Evolutionary conservation across 53 echinoderm and acorn worm species (phyloP).

Genomic region (Henricia sp.): DNA sequence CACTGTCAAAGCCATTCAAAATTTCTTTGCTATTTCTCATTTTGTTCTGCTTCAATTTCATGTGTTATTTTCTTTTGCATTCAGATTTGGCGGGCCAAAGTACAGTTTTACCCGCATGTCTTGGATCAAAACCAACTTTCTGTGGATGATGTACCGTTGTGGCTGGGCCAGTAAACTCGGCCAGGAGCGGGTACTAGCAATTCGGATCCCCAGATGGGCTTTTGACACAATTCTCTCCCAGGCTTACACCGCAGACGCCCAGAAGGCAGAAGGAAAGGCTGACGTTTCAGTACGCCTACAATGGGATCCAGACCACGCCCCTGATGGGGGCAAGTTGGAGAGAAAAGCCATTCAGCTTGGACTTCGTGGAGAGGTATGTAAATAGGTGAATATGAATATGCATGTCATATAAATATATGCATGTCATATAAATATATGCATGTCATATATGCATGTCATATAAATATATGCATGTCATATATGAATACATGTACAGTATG

Average conservation of each 20-base stretch:
- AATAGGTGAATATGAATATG: too few species aligned
- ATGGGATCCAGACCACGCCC: constrained; percentile 84
- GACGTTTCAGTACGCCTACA: constrained; percentile 70
- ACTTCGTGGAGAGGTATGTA: constrained; percentile 71
- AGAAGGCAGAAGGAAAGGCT: constrained; percentile 56
- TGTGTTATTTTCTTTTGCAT: too few species aligned
- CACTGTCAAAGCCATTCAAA: too few species aligned
- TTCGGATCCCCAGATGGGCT: constrained; percentile 50
- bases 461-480: background rate
- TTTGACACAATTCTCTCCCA: constrained; percentile 69
- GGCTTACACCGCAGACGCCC: constrained; percentile 56
- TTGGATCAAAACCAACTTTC: constrained; percentile 84
- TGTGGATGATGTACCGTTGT: constrained; percentile 89
- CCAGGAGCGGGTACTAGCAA: constrained; percentile 74
- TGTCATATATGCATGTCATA: too few species aligned
- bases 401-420: background rate
- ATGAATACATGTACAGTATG: background rate
- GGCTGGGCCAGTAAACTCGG: constrained; percentile 77
- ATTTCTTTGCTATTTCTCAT: too few species aligned
- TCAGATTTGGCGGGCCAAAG: constrained; percentile 72
- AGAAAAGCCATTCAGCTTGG: constrained; percentile 79
- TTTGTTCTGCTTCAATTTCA: too few species aligned
- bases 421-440: background rate
- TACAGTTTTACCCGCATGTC: constrained; percentile 83
- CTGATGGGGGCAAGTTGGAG: constrained; percentile 61